Percentiles rank a stretch among this genome's conserved stretches.
Evolutionary conservation across 2,113 vertebrate genomes (phyloP).

Genomic region (Pseudorectes ferrugineus): DNA sequence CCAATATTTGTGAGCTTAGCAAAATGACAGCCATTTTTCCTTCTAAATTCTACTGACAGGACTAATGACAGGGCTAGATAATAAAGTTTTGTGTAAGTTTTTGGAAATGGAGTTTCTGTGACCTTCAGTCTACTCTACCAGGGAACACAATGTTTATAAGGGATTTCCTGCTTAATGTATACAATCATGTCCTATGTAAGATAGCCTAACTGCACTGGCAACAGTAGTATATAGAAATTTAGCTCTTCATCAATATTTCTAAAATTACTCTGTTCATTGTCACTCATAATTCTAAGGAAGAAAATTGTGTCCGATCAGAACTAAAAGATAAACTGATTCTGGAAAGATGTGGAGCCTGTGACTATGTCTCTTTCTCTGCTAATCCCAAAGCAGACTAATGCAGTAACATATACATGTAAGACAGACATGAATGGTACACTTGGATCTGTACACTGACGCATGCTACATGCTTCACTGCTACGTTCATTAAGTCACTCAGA

Average conservation of each 20-base stretch:
- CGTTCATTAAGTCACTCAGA: not conserved
- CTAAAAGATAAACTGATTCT: not conserved
- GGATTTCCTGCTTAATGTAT: not conserved
- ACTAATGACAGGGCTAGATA: not conserved
- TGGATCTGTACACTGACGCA: not conserved
- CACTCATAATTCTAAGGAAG: not conserved
- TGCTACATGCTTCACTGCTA: not conserved
- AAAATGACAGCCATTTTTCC: not conserved
- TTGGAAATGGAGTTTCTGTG: not conserved
- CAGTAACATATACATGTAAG: not conserved
- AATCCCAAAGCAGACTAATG: not conserved
- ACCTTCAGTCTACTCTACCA: not conserved
- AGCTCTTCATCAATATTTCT: not conserved
- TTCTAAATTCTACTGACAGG: not conserved
- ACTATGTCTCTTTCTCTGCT: not conserved
- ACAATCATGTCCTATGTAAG: not conserved
- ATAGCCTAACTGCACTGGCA: not conserved
- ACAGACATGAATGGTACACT: not conserved
- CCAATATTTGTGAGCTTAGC: not conserved
- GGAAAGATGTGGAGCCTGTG: not conserved
- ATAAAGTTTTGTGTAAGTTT: not conserved
- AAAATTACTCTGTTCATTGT: not conserved
- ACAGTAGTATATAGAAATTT: not conserved
- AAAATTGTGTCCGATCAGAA: not conserved
- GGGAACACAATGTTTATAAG: not conserved